Evolutionary conservation across 2,113 vertebrate genomes (phyloP).

Genomic region (Corydoras sp.): DNA sequence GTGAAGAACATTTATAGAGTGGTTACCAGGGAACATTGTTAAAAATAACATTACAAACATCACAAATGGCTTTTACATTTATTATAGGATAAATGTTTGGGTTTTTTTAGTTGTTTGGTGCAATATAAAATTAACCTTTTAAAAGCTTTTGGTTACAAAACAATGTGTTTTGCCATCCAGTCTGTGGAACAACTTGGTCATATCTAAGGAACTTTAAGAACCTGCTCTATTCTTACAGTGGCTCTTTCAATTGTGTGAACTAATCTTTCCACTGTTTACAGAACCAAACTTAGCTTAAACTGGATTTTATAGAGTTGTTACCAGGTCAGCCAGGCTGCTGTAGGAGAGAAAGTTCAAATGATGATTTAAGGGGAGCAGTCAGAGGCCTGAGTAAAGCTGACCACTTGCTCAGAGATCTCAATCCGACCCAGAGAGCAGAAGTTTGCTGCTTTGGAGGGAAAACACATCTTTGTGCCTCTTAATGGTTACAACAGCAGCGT

Average conservation of each 20-base stretch:
- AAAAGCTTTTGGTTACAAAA: too few relatives aligned
- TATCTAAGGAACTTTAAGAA: neutral
- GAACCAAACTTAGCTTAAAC: conserved; percentile 9
- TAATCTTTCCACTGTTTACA: conserved; percentile 12
- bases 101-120: too few relatives aligned
- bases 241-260: conserved; percentile 10
- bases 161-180: neutral
- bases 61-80: too few relatives aligned
- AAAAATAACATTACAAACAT: too few relatives aligned
- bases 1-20: too few relatives aligned
- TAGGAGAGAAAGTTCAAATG: conserved; percentile 17
- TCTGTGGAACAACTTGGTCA: neutral
- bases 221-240: neutral
- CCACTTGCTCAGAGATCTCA: conserved; percentile 36
- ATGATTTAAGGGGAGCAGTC: conserved; percentile 28
- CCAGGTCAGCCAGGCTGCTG: conserved; percentile 35
- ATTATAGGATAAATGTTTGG: too few relatives aligned
- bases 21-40: too few relatives aligned
- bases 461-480: conserved; percentile 27
- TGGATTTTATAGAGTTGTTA: conserved; percentile 27
- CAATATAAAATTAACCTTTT: too few relatives aligned
- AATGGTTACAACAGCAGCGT: conserved; percentile 35
- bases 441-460: conserved; percentile 32
- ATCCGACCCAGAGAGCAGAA: conserved; percentile 41
- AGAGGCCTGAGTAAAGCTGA: conserved; percentile 21